Percentiles rank a stretch among this genome's conserved stretches.
These are phyloP conservation scores for Dendrocincla tyrannina DNA, from an alignment of 2,797 vertebrate genomes.

Conservation along the genomic window DNA sequence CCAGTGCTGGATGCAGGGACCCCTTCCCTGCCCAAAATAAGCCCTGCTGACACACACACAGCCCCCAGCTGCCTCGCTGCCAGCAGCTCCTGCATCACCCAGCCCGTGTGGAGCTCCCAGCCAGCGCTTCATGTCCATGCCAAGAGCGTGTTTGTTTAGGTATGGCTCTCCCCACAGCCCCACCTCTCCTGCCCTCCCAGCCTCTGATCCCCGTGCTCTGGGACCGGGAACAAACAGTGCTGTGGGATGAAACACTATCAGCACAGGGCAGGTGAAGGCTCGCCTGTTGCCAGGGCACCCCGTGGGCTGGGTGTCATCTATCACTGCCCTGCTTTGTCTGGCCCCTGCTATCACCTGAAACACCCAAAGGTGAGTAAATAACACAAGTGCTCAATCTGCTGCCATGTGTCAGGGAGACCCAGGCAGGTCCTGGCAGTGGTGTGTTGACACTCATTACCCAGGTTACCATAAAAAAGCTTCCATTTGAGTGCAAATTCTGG, in stretches of 20 bases:
- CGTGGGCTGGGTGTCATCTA: conserved; percentile 79
- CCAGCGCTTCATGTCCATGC: background rate
- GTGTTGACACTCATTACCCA: conserved; percentile 83
- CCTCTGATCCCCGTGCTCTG: background rate
- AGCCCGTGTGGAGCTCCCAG: background rate
- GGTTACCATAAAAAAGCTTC: conserved; percentile 78
- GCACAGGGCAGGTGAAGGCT: conserved; percentile 88
- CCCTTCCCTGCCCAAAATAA: background rate
- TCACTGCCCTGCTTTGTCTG: conserved; percentile 85
- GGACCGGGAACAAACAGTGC: conserved; percentile 67
- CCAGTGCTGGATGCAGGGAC: background rate
- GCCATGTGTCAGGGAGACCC: conserved; percentile 80
- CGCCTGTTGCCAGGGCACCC: conserved; percentile 85
- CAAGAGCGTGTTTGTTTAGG: conserved; percentile 35
- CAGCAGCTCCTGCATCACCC: background rate
- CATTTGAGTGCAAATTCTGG: conserved; percentile 80
- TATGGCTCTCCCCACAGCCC: background rate
- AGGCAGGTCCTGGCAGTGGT: conserved; percentile 73
- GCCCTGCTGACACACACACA: background rate
- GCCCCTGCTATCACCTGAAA: conserved; percentile 78
- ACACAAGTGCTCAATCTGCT: conserved; percentile 76
- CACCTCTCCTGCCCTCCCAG: background rate
- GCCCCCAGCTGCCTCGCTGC: background rate
- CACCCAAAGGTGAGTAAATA: conserved; percentile 88
- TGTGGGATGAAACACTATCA: conserved; percentile 81